These are phyloP conservation scores for Prionace glauca DNA, from an alignment of 2,797 vertebrate genomes.

Conservation along the genomic window DNA sequence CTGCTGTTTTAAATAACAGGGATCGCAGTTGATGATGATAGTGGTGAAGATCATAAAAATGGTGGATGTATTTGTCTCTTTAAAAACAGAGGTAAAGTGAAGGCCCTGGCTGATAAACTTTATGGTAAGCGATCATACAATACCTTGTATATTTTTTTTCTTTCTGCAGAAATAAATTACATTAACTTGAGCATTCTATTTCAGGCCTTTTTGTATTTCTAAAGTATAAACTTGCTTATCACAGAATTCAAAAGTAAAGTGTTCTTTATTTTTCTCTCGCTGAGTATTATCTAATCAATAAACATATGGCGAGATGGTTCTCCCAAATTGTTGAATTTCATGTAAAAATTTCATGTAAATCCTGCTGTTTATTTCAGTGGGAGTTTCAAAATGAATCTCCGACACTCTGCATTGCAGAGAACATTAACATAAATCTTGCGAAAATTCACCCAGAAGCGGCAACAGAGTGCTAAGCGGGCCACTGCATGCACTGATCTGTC, in stretches of 20 bases:
- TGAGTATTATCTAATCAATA: not conserved
- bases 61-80: conserved; percentile 71
- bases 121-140: conserved; percentile 66
- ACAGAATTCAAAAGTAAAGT: not conserved
- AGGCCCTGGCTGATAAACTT: conserved; percentile 82
- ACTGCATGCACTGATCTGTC: too few relatives aligned
- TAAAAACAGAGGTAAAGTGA: conserved; percentile 90
- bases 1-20: conserved; percentile 55
- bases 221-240: not conserved
- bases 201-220: not conserved
- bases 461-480: too few relatives aligned
- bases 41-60: conserved; percentile 58
- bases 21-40: conserved; percentile 77
- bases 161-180: not conserved
- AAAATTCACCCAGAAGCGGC: too few relatives aligned
- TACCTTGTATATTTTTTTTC: not conserved
- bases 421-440: too few relatives aligned
- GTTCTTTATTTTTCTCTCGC: not conserved
- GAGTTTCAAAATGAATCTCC: too few relatives aligned
- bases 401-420: too few relatives aligned
- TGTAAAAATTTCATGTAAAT: too few relatives aligned
- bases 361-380: too few relatives aligned
- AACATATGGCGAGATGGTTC: not conserved
- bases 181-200: not conserved
- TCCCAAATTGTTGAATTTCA: too few relatives aligned